Evolutionary conservation across 2,113 vertebrate genomes (phyloP), one percentile per base, ranked within the genome.

Genomic region (Conger conger): DNA sequence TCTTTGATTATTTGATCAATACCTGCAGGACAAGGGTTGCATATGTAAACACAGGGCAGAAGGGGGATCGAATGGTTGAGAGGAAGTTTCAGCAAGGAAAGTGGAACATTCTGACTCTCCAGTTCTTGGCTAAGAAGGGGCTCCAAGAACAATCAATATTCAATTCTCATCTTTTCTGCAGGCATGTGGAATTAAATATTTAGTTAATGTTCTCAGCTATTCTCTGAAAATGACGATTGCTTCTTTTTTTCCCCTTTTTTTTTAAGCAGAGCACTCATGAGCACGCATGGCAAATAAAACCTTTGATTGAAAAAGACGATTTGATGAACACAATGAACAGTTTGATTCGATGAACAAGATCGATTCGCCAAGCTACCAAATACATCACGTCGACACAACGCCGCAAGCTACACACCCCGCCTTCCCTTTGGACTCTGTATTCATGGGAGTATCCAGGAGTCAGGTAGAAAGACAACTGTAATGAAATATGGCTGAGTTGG

Each of bases 1-100:
- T 30, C 60, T 86, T 86, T 84, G 85, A 88, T 88, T 88, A 36
- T 84, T 84, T 80, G 84, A 86, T 87, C 82, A 85, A 84, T 88
- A 84, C 80, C 79, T 77, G 76, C 73, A 81, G 82, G 38, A 82
- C 73, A 80, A 42, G 76, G 40, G 78, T 82, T 36, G 73, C 50
- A 80, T 83, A 81, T 83, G 37, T 83, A 83, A 33, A 42, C 3
- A 82, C 73, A 30, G 73, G 38, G 73, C 45, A 50, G 63, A 37
- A 13, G 33, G 68, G 33, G 38, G 7, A 76, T 76, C 45, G 45
- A 50, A 50, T 50, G 15, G 15, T 7, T 42, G 53, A 68, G 68
- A 38, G 84, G n/a, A n/a, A 37, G 33, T 18, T 50, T 82, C 15
- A 37, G 45, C n/a, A 77, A 16, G 9, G 23, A 40, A 79, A 78